These are phyloP conservation scores for Philypnodon macrostomus DNA, from an alignment of 2,797 vertebrate species.

Conservation along the genomic window DNA sequence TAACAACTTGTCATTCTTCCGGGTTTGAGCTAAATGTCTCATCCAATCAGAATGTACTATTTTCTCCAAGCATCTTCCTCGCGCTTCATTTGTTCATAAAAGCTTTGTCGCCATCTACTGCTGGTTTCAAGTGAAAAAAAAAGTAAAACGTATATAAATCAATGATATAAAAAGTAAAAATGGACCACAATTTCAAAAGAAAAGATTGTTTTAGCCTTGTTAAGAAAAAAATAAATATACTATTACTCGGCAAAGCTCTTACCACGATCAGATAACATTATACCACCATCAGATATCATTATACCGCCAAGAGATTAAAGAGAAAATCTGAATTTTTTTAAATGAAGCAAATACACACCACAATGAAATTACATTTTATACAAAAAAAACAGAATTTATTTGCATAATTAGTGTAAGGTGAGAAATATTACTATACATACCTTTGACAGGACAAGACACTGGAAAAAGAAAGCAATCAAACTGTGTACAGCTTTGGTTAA, in stretches of 20 bases:
- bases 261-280: neutral
- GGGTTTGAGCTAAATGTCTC: slow-evolving; percentile 14
- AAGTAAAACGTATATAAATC: too few relatives aligned
- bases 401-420: slow-evolving; percentile 46
- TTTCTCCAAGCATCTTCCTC: slow-evolving; percentile 25
- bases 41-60: slow-evolving; percentile 36
- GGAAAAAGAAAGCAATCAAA: slow-evolving; percentile 43
- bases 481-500: slow-evolving; percentile 68
- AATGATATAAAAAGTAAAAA: too few relatives aligned
- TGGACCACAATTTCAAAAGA: too few relatives aligned
- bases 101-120: slow-evolving; percentile 5
- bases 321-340: too few relatives aligned
- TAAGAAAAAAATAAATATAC: too few relatives aligned
- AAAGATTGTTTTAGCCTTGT: too few relatives aligned
- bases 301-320: slow-evolving; percentile 12
- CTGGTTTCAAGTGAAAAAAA: neutral
- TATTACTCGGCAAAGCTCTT: too few relatives aligned
- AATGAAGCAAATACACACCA: neutral
- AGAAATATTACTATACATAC: slow-evolving; percentile 42
- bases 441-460: slow-evolving; percentile 28
- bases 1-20: slow-evolving; percentile 64
- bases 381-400: slow-evolving; percentile 75
- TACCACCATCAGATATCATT: slow-evolving; percentile 12
- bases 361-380: slow-evolving; percentile 35
- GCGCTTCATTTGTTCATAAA: neutral